Conservation (phyloP, 2,888 invertebrate species). For the Tenthredo notha region DNA sequence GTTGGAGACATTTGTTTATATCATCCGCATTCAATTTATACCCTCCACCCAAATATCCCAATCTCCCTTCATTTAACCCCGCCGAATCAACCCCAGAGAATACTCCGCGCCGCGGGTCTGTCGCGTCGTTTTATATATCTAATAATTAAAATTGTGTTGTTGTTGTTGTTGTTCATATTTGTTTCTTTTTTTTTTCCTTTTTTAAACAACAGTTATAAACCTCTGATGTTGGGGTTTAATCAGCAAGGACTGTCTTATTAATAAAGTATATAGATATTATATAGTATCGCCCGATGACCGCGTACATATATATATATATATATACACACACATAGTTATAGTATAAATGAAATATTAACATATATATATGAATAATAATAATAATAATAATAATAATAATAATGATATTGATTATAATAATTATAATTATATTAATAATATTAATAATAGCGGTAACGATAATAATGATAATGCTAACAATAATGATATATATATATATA, state of each 20-base stretch:
- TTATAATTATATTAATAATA: conserved; percentile 1
- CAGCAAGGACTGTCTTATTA: conserved; percentile 35
- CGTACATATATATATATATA: conserved; percentile 6
- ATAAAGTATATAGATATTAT: conserved; percentile 57
- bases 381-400: not conserved
- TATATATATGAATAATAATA: conserved; percentile 41
- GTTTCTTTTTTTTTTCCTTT: not conserved
- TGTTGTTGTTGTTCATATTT: not conserved
- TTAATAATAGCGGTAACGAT: conserved; percentile 21
- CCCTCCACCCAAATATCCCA: not conserved
- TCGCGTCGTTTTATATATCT: conserved; percentile 24
- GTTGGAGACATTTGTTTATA: not conserved
- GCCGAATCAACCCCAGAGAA: conserved; percentile 63
- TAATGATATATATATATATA: conserved; percentile 3
- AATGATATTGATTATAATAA: not conserved
- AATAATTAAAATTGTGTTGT: not conserved
- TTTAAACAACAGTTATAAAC: not conserved
- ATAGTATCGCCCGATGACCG: conserved; percentile 50
- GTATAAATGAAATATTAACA: conserved; percentile 41
- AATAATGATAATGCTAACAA: not conserved
- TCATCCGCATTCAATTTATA: not conserved
- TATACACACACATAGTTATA: conserved; percentile 18
- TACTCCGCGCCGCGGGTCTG: conserved; percentile 25
- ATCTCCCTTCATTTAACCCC: conserved; percentile 8
- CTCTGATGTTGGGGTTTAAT: not conserved